Evolutionary conservation across 2,113 vertebrate genomes (phyloP).

Genomic region (Phrynosoma platyrhinos): DNA sequence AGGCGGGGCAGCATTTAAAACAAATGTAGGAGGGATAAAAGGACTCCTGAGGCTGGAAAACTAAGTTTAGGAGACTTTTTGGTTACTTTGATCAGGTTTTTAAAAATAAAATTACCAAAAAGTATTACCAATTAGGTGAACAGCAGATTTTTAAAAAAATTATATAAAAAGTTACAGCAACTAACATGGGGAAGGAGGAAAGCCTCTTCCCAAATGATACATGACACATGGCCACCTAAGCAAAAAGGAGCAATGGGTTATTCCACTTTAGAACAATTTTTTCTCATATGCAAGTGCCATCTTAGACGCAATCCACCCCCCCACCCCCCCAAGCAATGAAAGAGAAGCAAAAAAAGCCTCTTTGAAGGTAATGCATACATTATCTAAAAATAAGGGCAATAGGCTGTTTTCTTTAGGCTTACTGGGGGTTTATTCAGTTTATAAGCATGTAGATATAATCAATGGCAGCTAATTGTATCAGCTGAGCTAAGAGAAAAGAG

Average conservation of each 20-base stretch:
- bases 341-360: not conserved
- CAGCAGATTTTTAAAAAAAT: not conserved
- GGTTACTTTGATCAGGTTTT: not conserved
- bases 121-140: not conserved
- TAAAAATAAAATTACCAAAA: not conserved
- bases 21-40: too few species aligned
- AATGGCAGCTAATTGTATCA: not conserved
- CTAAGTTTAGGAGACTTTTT: not conserved
- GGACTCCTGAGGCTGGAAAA: too few species aligned
- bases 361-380: not conserved
- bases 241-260: not conserved
- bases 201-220: not conserved
- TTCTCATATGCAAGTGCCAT: not conserved
- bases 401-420: not conserved
- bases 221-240: not conserved
- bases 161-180: too few species aligned
- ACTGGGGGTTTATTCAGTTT: too few species aligned
- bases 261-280: not conserved
- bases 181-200: not conserved
- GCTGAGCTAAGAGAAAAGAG: not conserved
- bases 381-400: not conserved
- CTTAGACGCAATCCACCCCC: not conserved
- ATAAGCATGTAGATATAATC: too few species aligned
- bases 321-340: not conserved
- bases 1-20: too few species aligned